A percentile compares a stretch with the other conserved stretches of the same genome.
These are phyloP conservation scores for Cantharis nigra DNA, from an alignment of 2,888 invertebrate species.

Conservation along the genomic window DNA sequence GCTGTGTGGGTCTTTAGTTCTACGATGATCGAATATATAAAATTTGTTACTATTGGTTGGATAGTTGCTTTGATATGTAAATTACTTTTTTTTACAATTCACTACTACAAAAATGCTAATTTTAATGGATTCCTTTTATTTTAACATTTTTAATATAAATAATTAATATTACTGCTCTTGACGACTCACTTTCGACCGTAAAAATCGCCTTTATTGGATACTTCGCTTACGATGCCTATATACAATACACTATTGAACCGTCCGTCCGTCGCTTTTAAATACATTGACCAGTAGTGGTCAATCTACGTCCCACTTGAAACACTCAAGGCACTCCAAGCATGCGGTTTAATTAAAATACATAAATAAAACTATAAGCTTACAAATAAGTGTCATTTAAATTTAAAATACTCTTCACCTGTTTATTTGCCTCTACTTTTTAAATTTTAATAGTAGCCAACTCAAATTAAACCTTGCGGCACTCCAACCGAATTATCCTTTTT, in stretches of 20 bases:
- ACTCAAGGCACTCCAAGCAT: background rate
- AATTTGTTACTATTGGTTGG: background rate
- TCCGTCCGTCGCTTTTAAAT: background rate
- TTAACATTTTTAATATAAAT: background rate
- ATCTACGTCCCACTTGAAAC: background rate
- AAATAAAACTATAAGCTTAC: background rate
- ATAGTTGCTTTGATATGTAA: slow-evolving; percentile 4
- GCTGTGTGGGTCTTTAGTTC: slow-evolving; percentile 3
- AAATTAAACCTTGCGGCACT: background rate
- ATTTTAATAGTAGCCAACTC: background rate
- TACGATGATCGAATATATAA: slow-evolving; percentile 1
- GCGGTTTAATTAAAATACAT: background rate
- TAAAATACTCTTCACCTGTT: background rate
- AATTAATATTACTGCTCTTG: background rate
- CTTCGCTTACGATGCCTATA: background rate
- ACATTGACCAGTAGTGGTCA: background rate
- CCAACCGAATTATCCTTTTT: too few relatives aligned
- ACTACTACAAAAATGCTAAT: background rate
- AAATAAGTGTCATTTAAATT: background rate
- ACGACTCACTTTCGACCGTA: background rate
- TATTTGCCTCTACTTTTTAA: background rate
- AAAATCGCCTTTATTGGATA: background rate
- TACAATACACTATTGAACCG: background rate
- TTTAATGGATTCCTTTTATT: background rate
- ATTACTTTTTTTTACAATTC: background rate